Evolutionary conservation across 2,888 invertebrate genomes (phyloP).

Genomic region (Tipula vernalis): DNA sequence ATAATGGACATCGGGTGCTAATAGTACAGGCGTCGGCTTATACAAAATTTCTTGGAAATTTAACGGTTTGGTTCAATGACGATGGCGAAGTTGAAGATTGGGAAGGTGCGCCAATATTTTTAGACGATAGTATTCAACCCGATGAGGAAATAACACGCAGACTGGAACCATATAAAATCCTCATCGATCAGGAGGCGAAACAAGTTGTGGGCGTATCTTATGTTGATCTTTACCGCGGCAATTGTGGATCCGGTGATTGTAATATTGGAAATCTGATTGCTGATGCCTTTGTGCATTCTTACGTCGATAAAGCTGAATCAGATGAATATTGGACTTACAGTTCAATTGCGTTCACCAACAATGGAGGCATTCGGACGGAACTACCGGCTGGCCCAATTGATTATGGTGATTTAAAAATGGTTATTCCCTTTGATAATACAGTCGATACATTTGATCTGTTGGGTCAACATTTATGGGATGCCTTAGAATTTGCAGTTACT

Average conservation of each 20-base stretch:
- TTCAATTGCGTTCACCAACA: slow-evolving; percentile 51
- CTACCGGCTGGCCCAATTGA: slow-evolving; percentile 48
- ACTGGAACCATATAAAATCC: slow-evolving; percentile 45
- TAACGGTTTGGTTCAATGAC: slow-evolving; percentile 57
- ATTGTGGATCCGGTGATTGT: slow-evolving; percentile 51
- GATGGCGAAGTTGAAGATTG: slow-evolving; percentile 39
- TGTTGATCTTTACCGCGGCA: slow-evolving; percentile 42
- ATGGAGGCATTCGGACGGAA: slow-evolving; percentile 57
- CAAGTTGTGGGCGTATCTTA: slow-evolving; percentile 44
- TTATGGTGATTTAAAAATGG: slow-evolving; percentile 51
- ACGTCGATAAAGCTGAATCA: slow-evolving; percentile 32
- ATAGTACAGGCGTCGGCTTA: slow-evolving; percentile 62
- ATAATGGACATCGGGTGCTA: slow-evolving; percentile 32
- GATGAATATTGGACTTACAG: slow-evolving; percentile 50
- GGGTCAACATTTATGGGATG: slow-evolving; percentile 49
- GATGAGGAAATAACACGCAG: slow-evolving; percentile 38
- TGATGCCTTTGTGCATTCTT: slow-evolving; percentile 52
- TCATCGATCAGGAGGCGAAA: slow-evolving; percentile 42
- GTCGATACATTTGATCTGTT: slow-evolving; percentile 56
- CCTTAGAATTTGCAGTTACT: slow-evolving; percentile 44
- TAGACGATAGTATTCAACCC: slow-evolving; percentile 48
- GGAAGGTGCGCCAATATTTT: slow-evolving; percentile 60
- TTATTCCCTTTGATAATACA: slow-evolving; percentile 65
- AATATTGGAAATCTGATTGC: slow-evolving; percentile 60
- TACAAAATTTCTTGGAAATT: slow-evolving; percentile 64